These are phyloP conservation scores for Diloba caeruleocephala DNA, from an alignment of 2,888 invertebrate genomes.

Conservation along the genomic window DNA sequence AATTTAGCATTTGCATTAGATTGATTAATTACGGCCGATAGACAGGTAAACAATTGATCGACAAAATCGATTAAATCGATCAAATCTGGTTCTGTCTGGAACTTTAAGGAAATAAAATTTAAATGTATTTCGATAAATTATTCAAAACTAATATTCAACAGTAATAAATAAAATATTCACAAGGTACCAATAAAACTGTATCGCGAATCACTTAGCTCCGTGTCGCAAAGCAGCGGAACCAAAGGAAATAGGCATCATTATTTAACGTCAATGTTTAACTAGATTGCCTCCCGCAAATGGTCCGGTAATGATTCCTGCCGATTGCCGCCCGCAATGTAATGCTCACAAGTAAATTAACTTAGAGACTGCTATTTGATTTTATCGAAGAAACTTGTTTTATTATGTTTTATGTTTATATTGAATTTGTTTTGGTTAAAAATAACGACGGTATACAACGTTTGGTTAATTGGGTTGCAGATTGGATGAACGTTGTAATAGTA, in stretches of 20 bases:
- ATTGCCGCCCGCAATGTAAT: slow-evolving; percentile 58
- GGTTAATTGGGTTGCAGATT: too few relatives aligned
- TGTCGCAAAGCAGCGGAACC: slow-evolving; percentile 57
- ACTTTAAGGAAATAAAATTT: too few relatives aligned
- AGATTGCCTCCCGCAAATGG: slow-evolving; percentile 80
- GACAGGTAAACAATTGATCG: too few relatives aligned
- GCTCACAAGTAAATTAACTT: slow-evolving; percentile 64
- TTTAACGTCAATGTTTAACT: slow-evolving; percentile 84
- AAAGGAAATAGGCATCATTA: slow-evolving; percentile 84
- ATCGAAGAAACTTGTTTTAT: slow-evolving; percentile 38
- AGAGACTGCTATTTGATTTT: slow-evolving; percentile 49
- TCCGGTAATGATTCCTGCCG: slow-evolving; percentile 81
- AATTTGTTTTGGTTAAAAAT: slow-evolving; percentile 17
- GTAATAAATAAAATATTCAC: slow-evolving; percentile 17
- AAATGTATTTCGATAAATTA: too few relatives aligned
- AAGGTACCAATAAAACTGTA: slow-evolving; percentile 27
- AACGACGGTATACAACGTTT: too few relatives aligned
- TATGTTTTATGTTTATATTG: slow-evolving; percentile 16
- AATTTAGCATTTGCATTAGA: too few relatives aligned
- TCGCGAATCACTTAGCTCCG: slow-evolving; percentile 47
- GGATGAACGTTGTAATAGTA: too few relatives aligned
- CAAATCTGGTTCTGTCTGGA: too few relatives aligned
- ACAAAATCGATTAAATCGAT: too few relatives aligned
- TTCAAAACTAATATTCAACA: neutral
- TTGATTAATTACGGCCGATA: too few relatives aligned